A percentile compares a stretch with the other conserved stretches of the same genome.
These are phyloP conservation scores for Apogon talboti DNA, from an alignment of 2,797 vertebrate species.

Conservation along the genomic window DNA sequence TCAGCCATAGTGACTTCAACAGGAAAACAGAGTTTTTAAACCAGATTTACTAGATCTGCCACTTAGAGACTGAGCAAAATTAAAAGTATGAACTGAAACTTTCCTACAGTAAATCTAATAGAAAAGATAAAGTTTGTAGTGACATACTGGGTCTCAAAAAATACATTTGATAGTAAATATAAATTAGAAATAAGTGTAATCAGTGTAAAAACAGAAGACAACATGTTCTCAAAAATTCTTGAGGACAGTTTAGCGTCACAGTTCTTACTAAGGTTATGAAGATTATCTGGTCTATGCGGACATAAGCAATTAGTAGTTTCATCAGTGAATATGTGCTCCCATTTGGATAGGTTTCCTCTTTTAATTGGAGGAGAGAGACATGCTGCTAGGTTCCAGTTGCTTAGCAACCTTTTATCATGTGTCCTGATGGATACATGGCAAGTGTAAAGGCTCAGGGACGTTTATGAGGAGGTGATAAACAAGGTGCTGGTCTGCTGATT, in stretches of 20 bases:
- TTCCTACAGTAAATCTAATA: too few relatives aligned
- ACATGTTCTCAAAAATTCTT: too few relatives aligned
- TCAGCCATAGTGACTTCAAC: neutral
- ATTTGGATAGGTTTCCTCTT: constrained; percentile 49
- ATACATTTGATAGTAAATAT: too few relatives aligned
- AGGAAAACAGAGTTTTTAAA: neutral
- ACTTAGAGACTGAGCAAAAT: neutral
- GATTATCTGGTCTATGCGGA: constrained; percentile 50
- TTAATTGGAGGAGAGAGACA: constrained; percentile 66
- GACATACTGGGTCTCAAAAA: too few relatives aligned
- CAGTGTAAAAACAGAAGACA: too few relatives aligned
- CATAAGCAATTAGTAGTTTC: constrained; percentile 58
- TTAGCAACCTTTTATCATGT: constrained; percentile 76
- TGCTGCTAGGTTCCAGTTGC: constrained; percentile 77
- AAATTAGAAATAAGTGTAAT: too few relatives aligned
- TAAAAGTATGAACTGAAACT: too few relatives aligned
- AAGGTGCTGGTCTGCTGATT: constrained; percentile 31
- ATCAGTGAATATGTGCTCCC: constrained; percentile 50
- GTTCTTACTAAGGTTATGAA: constrained; percentile 19
- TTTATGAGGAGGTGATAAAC: constrained; percentile 52
- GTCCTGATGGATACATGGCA: constrained; percentile 44
- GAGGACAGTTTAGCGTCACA: too few relatives aligned
- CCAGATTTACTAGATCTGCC: neutral
- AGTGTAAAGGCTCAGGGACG: constrained; percentile 43
- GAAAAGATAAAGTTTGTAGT: too few relatives aligned